Conservation (phyloP, 1,140 invertebrate species). For the Druon quercuslanigerum region DNA sequence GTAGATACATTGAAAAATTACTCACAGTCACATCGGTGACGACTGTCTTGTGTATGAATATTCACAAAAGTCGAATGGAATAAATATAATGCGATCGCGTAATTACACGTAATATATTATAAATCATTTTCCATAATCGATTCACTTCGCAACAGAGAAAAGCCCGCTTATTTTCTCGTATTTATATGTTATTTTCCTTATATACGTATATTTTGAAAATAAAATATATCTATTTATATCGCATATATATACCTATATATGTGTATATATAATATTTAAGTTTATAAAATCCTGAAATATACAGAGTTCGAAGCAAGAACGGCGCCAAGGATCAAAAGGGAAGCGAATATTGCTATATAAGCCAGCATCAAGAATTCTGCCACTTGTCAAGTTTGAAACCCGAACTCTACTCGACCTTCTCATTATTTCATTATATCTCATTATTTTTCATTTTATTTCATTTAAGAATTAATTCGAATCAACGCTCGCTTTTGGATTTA, state of each 20-base stretch:
- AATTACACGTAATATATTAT: conserved; percentile 35
- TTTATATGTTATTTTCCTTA: conserved; percentile 42
- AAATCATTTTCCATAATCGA: conserved; percentile 32
- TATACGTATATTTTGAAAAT: conserved; percentile 39
- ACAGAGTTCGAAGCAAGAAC: conserved; percentile 48
- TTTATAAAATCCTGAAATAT: conserved; percentile 44
- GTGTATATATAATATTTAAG: conserved; percentile 36
- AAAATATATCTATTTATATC: conserved; percentile 42
- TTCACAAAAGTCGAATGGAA: conserved; percentile 44
- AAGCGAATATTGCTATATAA: conserved; percentile 49
- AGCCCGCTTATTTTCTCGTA: conserved; percentile 38
- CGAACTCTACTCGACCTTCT: conserved; percentile 47
- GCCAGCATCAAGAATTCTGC: conserved; percentile 46
- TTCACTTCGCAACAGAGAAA: conserved; percentile 34
- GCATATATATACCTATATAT: conserved; percentile 38
- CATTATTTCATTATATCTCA: conserved; percentile 34
- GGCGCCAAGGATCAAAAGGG: conserved; percentile 45
- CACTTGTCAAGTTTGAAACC: conserved; percentile 39
- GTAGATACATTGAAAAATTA: conserved; percentile 16
- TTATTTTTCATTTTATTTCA: conserved; percentile 15
- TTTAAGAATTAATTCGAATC: conserved; percentile 43
- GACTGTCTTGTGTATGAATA: conserved; percentile 9
- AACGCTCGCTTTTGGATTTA: conserved; percentile 38
- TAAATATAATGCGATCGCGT: conserved; percentile 50
- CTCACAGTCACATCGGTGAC: background rate